Conservation (phyloP, 2,113 vertebrate genomes). For the Corythaeola cristata region DNA sequence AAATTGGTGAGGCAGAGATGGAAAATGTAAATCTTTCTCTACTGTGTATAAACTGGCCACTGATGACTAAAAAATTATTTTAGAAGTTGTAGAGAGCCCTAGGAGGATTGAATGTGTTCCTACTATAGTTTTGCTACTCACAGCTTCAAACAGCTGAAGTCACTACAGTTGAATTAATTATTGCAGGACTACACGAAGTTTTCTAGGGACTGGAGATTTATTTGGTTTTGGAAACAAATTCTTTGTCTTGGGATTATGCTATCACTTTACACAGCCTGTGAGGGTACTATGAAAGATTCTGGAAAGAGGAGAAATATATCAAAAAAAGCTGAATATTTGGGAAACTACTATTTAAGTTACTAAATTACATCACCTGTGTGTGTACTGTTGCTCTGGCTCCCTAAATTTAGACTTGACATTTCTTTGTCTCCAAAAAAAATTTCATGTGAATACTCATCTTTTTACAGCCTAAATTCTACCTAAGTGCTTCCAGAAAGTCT, state of each 20-base stretch:
- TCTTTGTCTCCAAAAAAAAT: not conserved
- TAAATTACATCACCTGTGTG: not conserved
- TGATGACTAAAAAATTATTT: not conserved
- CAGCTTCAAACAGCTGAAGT: accelerated
- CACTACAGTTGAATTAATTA: not conserved
- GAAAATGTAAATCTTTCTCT: not conserved
- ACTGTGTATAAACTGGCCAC: not conserved
- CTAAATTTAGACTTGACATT: not conserved
- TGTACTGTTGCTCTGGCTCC: not conserved
- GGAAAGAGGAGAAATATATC: not conserved
- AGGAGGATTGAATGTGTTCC: not conserved
- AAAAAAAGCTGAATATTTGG: not conserved
- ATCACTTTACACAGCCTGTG: not conserved
- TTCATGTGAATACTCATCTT: not conserved
- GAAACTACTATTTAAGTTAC: not conserved
- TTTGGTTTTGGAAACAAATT: not conserved
- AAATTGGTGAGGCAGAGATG: not conserved
- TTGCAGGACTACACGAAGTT: not conserved
- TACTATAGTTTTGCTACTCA: not conserved
- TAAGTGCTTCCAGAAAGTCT: not conserved
- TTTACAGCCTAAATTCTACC: not conserved
- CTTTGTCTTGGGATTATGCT: not conserved
- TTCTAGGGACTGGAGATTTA: not conserved
- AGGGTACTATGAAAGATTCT: not conserved
- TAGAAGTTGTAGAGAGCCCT: not conserved